These are phyloP conservation scores for Seriola quinqueradiata DNA, from an alignment of 2,113 vertebrate species.

Conservation along the genomic window DNA sequence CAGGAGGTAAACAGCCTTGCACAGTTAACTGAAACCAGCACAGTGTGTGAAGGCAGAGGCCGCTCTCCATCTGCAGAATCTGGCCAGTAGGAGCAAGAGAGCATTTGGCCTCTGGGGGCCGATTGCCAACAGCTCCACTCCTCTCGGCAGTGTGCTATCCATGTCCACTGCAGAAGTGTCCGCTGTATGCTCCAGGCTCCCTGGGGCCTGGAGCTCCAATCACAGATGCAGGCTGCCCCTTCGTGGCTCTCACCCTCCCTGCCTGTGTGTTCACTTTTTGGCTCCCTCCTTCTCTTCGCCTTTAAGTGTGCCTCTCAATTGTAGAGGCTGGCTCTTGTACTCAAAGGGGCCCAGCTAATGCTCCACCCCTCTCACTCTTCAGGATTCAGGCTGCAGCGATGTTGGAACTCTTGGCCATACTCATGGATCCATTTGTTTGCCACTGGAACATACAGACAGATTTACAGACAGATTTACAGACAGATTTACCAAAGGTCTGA, in stretches of 20 bases:
- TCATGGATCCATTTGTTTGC: conserved; percentile 97
- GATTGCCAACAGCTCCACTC: conserved; percentile 49
- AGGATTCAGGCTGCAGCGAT: conserved; percentile 85
- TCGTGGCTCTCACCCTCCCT: conserved; percentile 6
- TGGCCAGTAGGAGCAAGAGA: conserved; percentile 48
- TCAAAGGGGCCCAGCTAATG: conserved; percentile 55
- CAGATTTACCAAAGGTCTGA: not conserved
- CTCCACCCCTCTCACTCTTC: conserved; percentile 81
- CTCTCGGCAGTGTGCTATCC: conserved; percentile 31
- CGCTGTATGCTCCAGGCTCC: conserved; percentile 39
- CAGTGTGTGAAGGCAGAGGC: conserved; percentile 53
- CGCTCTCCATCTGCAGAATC: conserved; percentile 54
- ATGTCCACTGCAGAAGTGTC: conserved; percentile 47
- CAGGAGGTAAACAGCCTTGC: conserved; percentile 54
- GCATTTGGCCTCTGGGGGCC: conserved; percentile 48
- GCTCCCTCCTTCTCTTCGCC: conserved; percentile 39
- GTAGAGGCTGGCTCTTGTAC: conserved; percentile 61
- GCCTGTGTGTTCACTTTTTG: conserved; percentile 38
- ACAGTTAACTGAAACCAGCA: conserved; percentile 65
- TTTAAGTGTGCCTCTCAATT: conserved; percentile 53
- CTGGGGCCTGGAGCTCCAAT: conserved; percentile 55
- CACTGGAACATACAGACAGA: conserved; percentile 83
- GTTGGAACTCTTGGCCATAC: conserved; percentile 92
- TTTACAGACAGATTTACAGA: not conserved
- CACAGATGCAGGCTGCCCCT: conserved; percentile 36